phyloP scores from a whole-genome alignment of 2,888 invertebrate genomes.

The Corbicula japonica region DNA sequence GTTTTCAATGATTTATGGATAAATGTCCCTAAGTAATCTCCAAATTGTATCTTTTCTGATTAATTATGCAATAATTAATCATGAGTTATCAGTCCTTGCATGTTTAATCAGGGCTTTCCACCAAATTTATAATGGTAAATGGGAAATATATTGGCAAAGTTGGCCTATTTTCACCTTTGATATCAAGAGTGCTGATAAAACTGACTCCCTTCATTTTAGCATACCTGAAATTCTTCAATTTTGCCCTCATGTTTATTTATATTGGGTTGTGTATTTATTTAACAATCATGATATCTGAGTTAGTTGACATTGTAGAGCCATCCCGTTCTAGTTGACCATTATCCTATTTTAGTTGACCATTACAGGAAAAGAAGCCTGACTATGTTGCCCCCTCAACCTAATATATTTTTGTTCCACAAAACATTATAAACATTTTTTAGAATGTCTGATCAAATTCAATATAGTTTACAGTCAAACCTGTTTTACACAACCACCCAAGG shows the following conservation, averaged over 20 bases:
- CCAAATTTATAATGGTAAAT: conserved; percentile 63
- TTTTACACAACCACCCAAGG: too few relatives aligned
- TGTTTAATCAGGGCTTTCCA: conserved; percentile 60
- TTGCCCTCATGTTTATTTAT: conserved; percentile 10
- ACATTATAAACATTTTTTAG: too few relatives aligned
- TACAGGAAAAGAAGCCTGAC: too few relatives aligned
- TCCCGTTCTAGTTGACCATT: too few relatives aligned
- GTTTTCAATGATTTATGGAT: conserved; percentile 33
- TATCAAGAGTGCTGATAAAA: conserved; percentile 28
- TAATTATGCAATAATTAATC: conserved; percentile 66
- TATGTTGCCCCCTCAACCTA: too few relatives aligned
- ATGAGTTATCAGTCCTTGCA: conserved; percentile 50
- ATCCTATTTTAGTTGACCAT: too few relatives aligned
- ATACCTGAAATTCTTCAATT: conserved; percentile 30
- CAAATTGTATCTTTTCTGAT: conserved; percentile 41
- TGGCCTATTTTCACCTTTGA: conserved; percentile 59
- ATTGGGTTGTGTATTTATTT: conserved; percentile 9
- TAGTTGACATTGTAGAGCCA: too few relatives aligned
- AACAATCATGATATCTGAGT: too few relatives aligned
- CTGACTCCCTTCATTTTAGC: conserved; percentile 17
- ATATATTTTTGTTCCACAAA: too few relatives aligned
- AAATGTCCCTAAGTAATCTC: conserved; percentile 37
- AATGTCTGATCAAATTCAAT: too few relatives aligned
- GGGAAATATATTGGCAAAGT: conserved; percentile 52
- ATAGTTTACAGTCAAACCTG: too few relatives aligned